Conservation (phyloP, 53 echinoderm and acorn worm genomes). For the Henricia sp. region DNA sequence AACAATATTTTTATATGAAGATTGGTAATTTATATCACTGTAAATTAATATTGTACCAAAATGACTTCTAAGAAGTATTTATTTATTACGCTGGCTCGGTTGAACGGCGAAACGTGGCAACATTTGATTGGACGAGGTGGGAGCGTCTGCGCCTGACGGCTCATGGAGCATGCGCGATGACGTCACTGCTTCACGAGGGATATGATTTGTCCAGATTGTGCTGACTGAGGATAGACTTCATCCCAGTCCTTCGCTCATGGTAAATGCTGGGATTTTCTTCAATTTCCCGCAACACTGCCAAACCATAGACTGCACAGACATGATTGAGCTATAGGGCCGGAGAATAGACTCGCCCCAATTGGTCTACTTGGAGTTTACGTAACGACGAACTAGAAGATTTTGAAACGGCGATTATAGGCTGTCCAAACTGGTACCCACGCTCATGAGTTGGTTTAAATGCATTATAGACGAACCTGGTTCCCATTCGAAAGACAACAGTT, state of each 20-base stretch:
- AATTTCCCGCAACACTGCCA: slow-evolving; percentile 49
- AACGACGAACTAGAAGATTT: background rate
- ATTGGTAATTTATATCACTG: slow-evolving; percentile 93
- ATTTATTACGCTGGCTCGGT: slow-evolving; percentile 83
- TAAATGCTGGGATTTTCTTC: slow-evolving; percentile 17
- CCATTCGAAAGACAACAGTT: slow-evolving; percentile 1
- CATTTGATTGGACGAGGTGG: slow-evolving; percentile 27
- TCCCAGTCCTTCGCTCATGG: slow-evolving; percentile 46
- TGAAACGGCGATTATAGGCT: background rate
- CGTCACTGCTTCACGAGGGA: background rate
- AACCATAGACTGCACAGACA: slow-evolving; percentile 21
- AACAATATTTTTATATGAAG: slow-evolving; percentile 95
- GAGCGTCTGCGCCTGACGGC: background rate
- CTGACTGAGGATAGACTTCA: background rate
- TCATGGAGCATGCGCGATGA: background rate
- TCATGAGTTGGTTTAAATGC: background rate
- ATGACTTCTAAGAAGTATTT: slow-evolving; percentile 94
- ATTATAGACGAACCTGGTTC: slow-evolving; percentile 44
- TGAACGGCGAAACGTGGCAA: slow-evolving; percentile 18
- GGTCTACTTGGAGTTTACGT: background rate
- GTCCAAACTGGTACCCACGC: slow-evolving; percentile 19
- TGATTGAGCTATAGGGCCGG: background rate
- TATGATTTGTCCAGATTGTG: background rate
- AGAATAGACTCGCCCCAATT: background rate
- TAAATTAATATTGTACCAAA: slow-evolving; percentile 93